Evolutionary conservation across 37 sponge, comb jelly and placozoan genomes (phyloP).

Genomic region (Chondrosia reniformis): DNA sequence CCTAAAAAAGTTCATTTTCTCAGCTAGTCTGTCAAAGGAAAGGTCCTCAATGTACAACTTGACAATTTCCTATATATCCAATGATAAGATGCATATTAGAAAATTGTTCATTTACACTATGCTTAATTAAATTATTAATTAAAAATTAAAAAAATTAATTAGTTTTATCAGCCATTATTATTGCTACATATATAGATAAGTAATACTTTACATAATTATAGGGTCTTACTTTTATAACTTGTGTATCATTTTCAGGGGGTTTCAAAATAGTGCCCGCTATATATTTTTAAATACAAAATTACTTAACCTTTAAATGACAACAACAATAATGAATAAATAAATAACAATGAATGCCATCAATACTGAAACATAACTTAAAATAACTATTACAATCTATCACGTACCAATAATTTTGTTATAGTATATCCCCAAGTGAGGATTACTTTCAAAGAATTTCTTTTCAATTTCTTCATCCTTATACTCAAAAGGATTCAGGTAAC

Average conservation of each 20-base stretch:
- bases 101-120: too few relatives aligned
- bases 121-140: too few relatives aligned
- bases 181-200: too few relatives aligned
- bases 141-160: too few relatives aligned
- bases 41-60: constrained; percentile 42
- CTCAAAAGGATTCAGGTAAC: constrained; percentile 75
- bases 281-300: too few relatives aligned
- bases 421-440: constrained; percentile 45
- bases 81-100: too few relatives aligned
- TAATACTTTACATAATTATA: too few relatives aligned
- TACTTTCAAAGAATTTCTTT: constrained; percentile 51
- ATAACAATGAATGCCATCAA: background rate
- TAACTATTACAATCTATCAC: background rate
- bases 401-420: constrained; percentile 53
- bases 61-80: constrained; percentile 43
- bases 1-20: constrained; percentile 33
- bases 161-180: too few relatives aligned
- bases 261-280: constrained; percentile 30
- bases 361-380: background rate
- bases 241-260: constrained; percentile 48
- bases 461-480: constrained; percentile 54
- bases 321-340: background rate
- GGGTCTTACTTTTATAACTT: constrained; percentile 38
- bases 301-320: too few relatives aligned
- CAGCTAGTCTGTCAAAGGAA: constrained; percentile 38